phyloP scores from a whole-genome alignment of 2,113 vertebrate genomes.

The Cyanoramphus novaezelandiae region DNA sequence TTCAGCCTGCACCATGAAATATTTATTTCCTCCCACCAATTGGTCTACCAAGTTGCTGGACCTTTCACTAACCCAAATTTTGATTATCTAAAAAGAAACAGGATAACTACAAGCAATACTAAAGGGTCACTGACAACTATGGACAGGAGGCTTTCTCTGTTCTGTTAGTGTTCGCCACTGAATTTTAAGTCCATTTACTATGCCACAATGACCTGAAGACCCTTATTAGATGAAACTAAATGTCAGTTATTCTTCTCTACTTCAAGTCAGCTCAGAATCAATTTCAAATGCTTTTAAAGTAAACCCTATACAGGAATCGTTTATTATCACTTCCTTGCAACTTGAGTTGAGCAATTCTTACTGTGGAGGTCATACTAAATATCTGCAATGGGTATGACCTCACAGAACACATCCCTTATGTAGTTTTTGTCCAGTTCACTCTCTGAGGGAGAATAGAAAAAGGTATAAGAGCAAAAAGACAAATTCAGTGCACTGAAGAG shows the following conservation, averaged over 20 bases:
- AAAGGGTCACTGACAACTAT: not conserved
- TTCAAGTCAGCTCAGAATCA: not conserved
- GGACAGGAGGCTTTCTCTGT: not conserved
- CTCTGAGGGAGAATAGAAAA: not conserved
- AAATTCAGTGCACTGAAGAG: not conserved
- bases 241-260: not conserved
- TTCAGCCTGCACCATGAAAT: not conserved
- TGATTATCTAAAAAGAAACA: not conserved
- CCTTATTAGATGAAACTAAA: not conserved
- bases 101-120: not conserved
- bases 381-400: conserved; percentile 15
- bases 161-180: not conserved
- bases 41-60: not conserved
- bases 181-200: not conserved
- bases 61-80: not conserved
- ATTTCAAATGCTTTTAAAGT: conserved; percentile 17
- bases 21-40: not conserved
- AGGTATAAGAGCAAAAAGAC: not conserved
- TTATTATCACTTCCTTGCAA: not conserved
- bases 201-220: not conserved
- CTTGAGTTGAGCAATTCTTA: not conserved
- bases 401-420: not conserved
- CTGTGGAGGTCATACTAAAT: not conserved
- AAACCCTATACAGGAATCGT: not conserved
- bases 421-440: conserved; percentile 14